Base-by-base conservation (phyloP, 2,113 vertebrate genomes). In the Hippocampus mohnikei region DNA sequence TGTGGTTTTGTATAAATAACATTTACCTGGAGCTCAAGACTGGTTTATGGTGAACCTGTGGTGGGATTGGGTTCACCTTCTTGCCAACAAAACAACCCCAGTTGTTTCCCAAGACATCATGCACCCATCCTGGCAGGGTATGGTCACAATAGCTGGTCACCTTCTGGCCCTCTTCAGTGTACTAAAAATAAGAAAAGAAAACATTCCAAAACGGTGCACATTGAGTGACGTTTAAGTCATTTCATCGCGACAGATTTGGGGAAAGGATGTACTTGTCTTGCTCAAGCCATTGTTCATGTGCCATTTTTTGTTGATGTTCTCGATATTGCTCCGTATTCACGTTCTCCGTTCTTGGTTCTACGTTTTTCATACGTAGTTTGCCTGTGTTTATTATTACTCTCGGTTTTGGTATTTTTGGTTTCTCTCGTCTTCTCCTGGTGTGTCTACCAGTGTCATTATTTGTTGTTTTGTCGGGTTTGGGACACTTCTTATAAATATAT, bases 61-160 rank as follows among this genome's bases (percentile, higher is more conserved):
- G 87, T 0, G 77, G 66, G 12, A 91, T 59, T 0, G 89, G 58
- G 0, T 86, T 85, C 27, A 92, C 75, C 71, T 92, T 97, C 74
- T 88, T 94, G 37, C 94, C 97, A 0, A 81, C 81, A 73, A 99
- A 99, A 84, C 97, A 99, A 23, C 94, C 97, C 97, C 97, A 99
- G 74, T 99, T 98, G 73, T 82, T 90, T 13, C 95, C 96, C 82
- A 98, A 87, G 1, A 96, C 92, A 56, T 99, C 95, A 44, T 99
- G 97, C 1, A 95, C 97, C 96, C 95, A 98, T 42, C 97, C 97
- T 0, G 94, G 90, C 2, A 97, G 73, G 0, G 95, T 98, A 81
- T 98, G 95, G 8, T 98, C 92, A 83, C 97, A 99, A 75, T 94
- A 96, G 77, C 95, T 96, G 77, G 92, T 95, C 56, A 95, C 93